phyloP scores from a whole-genome alignment of 2,888 invertebrate genomes.

The Eupithecia exiguata region DNA sequence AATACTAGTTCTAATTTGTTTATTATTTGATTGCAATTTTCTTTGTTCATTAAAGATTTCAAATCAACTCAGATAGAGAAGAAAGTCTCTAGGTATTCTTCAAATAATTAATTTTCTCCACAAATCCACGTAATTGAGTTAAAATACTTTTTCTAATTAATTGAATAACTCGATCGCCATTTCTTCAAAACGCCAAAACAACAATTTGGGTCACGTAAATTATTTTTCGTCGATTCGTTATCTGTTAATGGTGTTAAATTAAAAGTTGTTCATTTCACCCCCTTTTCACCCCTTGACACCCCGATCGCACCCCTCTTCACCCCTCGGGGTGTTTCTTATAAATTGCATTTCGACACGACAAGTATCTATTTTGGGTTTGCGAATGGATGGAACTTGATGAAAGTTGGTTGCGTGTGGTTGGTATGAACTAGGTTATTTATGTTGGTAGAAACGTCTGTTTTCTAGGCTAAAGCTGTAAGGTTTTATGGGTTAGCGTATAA shows the following conservation, averaged over 20 bases:
- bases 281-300: constrained; percentile 17
- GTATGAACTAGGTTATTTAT: constrained; percentile 1
- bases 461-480: constrained; percentile 10
- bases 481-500: not conserved
- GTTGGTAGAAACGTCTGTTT: not conserved
- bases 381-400: constrained; percentile 31
- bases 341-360: constrained; percentile 49
- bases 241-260: constrained; percentile 63
- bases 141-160: constrained; percentile 9
- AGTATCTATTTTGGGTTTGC: constrained; percentile 39
- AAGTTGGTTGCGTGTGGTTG: constrained; percentile 15
- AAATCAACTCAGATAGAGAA: no score
- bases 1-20: no score
- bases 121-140: not conserved
- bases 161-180: constrained; percentile 3
- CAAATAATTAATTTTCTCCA: not conserved
- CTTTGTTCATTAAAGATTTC: no score
- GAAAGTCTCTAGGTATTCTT: not conserved
- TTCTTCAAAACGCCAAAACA: constrained; percentile 5
- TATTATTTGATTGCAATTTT: no score
- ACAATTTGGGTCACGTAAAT: constrained; percentile 41
- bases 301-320: constrained; percentile 13
- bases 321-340: constrained; percentile 32
- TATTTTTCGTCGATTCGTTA: constrained; percentile 49
- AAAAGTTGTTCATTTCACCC: constrained; percentile 55